These are phyloP conservation scores for Antedon mediterranea DNA, from an alignment of 53 echinoderm and acorn worm species.

Conservation along the genomic window DNA sequence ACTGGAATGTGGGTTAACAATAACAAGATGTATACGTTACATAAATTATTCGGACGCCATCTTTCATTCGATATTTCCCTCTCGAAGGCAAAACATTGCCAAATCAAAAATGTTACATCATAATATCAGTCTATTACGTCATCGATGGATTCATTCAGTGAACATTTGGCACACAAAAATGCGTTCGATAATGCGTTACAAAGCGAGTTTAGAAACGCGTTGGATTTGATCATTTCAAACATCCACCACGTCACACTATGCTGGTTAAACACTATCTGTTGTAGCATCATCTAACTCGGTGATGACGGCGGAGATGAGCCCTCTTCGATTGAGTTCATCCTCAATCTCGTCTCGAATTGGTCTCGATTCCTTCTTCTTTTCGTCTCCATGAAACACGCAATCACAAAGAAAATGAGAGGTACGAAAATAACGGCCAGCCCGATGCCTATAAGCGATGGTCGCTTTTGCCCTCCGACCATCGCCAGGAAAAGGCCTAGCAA, in stretches of 20 bases:
- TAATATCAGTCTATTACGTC: background rate
- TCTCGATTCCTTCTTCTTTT: constrained; percentile 34
- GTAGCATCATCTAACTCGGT: background rate
- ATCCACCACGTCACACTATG: background rate
- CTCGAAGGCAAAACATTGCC: too few species aligned
- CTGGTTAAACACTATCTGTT: background rate
- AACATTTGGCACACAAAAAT: background rate
- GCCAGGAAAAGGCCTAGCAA: constrained; percentile 87
- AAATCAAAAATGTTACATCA: too few species aligned
- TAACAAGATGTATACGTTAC: too few species aligned
- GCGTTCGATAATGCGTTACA: background rate
- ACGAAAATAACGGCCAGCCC: constrained; percentile 62
- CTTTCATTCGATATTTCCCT: background rate
- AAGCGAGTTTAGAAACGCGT: background rate
- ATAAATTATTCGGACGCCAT: too few species aligned
- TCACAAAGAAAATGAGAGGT: constrained; percentile 53
- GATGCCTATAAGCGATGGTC: constrained; percentile 58
- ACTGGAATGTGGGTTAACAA: too few species aligned
- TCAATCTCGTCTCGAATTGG: background rate
- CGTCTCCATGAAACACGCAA: constrained; percentile 45
- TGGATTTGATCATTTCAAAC: background rate
- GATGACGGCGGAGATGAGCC: background rate
- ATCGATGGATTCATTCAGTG: background rate
- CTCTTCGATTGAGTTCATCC: background rate
- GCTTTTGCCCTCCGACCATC: constrained; percentile 92